Conservation (phyloP, 2,888 invertebrate species). For the Mythimna albipuncta region DNA sequence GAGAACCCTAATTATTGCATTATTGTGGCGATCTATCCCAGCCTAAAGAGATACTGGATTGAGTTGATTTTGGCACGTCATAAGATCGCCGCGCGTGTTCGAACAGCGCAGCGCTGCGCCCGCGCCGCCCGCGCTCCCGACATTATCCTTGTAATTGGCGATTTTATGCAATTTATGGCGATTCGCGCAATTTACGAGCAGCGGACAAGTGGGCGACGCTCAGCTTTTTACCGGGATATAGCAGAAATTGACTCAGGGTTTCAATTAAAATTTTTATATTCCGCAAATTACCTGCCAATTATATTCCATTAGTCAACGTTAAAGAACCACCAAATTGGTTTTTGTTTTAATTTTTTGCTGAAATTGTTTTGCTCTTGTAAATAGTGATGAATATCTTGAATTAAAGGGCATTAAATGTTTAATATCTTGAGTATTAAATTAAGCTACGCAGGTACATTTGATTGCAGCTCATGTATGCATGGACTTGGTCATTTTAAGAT, state of each 20-base stretch:
- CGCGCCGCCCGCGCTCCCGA: slow-evolving; percentile 74
- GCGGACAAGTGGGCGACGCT: slow-evolving; percentile 87
- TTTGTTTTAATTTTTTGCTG: slow-evolving; percentile 67
- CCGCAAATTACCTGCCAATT: slow-evolving; percentile 87
- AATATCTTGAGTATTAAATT: slow-evolving; percentile 30
- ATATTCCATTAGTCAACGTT: slow-evolving; percentile 82
- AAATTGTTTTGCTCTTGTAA: slow-evolving; percentile 50
- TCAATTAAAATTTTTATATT: slow-evolving; percentile 88
- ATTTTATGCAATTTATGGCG: slow-evolving; percentile 89
- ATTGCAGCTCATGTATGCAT: slow-evolving; percentile 14
- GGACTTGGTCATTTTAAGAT: slow-evolving; percentile 33
- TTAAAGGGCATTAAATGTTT: slow-evolving; percentile 49
- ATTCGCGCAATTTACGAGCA: slow-evolving; percentile 88
- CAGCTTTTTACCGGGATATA: slow-evolving; percentile 72
- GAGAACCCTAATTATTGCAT: slow-evolving; percentile 71
- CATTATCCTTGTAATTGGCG: slow-evolving; percentile 88
- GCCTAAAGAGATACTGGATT: slow-evolving; percentile 71
- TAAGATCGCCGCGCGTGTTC: slow-evolving; percentile 64
- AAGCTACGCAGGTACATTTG: slow-evolving; percentile 23
- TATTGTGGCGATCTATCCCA: slow-evolving; percentile 68
- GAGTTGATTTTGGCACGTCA: slow-evolving; percentile 81
- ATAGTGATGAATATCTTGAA: slow-evolving; percentile 62
- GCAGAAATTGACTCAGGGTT: slow-evolving; percentile 82
- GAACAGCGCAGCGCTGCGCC: slow-evolving; percentile 65
- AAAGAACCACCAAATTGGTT: slow-evolving; percentile 72